phyloP scores from a whole-genome alignment of 2,888 invertebrate genomes.

The Cephus spinipes region DNA sequence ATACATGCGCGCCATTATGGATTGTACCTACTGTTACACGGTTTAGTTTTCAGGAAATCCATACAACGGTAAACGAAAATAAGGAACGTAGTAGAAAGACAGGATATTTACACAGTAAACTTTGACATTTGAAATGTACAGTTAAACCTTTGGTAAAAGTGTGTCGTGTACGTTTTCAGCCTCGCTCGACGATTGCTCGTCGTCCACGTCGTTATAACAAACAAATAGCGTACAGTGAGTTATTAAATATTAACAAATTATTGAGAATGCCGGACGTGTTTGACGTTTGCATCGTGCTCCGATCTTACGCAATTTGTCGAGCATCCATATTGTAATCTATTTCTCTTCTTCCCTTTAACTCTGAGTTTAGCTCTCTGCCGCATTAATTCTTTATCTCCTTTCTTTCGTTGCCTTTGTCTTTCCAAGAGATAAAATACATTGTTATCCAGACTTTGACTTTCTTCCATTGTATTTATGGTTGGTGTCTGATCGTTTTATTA shows the following conservation, averaged over 20 bases:
- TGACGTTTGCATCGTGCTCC: conserved; percentile 8
- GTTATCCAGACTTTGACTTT: background rate
- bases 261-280: conserved; percentile 8
- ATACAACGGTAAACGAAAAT: background rate
- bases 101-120: background rate
- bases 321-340: background rate
- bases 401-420: background rate
- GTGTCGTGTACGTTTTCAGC: conserved; percentile 70
- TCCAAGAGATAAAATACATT: background rate
- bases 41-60: background rate
- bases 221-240: conserved; percentile 47
- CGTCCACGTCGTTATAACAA: conserved; percentile 78
- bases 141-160: background rate
- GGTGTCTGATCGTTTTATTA: background rate
- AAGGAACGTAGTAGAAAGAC: background rate
- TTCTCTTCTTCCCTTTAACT: background rate
- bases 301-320: background rate
- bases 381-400: background rate
- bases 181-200: conserved; percentile 79
- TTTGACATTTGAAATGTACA: background rate
- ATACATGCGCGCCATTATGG: too few relatives aligned
- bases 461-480: background rate
- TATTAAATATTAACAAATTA: conserved; percentile 18
- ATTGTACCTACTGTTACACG: background rate
- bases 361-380: background rate